phyloP scores from a whole-genome alignment of 2,888 invertebrate genomes.

The Leptura quadrifasciata region DNA sequence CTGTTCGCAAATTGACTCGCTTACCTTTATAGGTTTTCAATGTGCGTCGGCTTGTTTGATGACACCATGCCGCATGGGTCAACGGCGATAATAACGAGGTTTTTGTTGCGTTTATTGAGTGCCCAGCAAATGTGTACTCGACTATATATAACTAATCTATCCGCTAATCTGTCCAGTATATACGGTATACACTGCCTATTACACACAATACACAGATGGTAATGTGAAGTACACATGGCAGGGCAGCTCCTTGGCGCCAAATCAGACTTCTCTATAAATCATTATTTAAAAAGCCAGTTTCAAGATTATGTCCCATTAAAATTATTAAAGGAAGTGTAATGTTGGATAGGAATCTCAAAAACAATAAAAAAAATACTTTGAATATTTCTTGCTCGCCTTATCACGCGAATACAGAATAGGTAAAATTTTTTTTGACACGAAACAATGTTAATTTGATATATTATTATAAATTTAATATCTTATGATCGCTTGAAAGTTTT shows the following conservation, averaged over 20 bases:
- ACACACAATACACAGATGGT: too few species aligned
- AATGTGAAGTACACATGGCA: too few species aligned
- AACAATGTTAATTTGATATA: neutral
- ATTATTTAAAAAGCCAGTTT: neutral
- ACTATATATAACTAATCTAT: too few species aligned
- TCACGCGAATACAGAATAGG: neutral
- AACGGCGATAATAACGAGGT: too few species aligned
- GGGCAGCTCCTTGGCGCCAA: neutral
- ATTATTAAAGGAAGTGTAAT: neutral
- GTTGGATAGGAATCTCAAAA: neutral
- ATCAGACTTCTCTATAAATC: neutral
- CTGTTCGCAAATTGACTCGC: too few species aligned
- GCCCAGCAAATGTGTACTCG: too few species aligned
- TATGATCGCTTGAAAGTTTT: neutral
- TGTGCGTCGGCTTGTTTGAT: too few species aligned
- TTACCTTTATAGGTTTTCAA: too few species aligned
- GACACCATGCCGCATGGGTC: too few species aligned
- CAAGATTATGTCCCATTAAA: neutral
- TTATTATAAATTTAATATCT: constrained; percentile 7
- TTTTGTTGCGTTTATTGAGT: too few species aligned
- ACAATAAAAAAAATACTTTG: neutral
- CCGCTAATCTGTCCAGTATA: too few species aligned
- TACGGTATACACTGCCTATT: too few species aligned
- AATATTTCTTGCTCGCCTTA: neutral
- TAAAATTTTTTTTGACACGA: constrained; percentile 3